Conservation (phyloP, 2,113 vertebrate species). For the Malurus alboscapulatus region DNA sequence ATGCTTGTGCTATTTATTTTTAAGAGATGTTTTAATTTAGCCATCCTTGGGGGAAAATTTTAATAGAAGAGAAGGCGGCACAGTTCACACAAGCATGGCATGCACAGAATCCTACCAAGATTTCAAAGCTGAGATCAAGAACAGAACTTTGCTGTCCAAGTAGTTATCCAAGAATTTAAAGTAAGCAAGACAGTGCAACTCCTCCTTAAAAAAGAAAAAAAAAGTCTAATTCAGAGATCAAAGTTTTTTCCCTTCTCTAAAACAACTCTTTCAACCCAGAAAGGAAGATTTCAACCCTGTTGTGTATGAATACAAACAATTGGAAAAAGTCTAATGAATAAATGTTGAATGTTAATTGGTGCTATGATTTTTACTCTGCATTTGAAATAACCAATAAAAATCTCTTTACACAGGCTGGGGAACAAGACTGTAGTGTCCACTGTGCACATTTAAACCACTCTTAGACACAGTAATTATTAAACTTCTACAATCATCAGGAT, state of each 20-base stretch:
- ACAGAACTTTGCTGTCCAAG: constrained; percentile 7
- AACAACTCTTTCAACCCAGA: not conserved
- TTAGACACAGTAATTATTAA: not conserved
- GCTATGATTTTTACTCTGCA: not conserved
- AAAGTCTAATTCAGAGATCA: constrained; percentile 1
- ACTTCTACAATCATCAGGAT: not conserved
- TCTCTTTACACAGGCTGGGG: not conserved
- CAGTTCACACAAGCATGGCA: not conserved
- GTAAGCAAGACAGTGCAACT: not conserved
- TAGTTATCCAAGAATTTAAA: not conserved
- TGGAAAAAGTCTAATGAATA: not conserved
- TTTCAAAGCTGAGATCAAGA: not conserved
- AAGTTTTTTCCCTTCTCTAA: not conserved
- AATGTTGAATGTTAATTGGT: not conserved
- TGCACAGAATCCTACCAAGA: not conserved
- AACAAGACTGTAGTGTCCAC: not conserved
- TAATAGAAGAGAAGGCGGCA: not conserved
- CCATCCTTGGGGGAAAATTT: not conserved
- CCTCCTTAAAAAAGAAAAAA: not conserved
- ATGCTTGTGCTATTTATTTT: not conserved
- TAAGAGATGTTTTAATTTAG: not conserved
- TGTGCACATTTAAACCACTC: not conserved
- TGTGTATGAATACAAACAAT: not conserved
- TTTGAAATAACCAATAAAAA: not conserved
- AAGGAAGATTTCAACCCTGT: not conserved